Evolutionary conservation across 2,888 invertebrate species (phyloP), one percentile per base, ranked within the genome.

Genomic region (Lithophane ornitopus): DNA sequence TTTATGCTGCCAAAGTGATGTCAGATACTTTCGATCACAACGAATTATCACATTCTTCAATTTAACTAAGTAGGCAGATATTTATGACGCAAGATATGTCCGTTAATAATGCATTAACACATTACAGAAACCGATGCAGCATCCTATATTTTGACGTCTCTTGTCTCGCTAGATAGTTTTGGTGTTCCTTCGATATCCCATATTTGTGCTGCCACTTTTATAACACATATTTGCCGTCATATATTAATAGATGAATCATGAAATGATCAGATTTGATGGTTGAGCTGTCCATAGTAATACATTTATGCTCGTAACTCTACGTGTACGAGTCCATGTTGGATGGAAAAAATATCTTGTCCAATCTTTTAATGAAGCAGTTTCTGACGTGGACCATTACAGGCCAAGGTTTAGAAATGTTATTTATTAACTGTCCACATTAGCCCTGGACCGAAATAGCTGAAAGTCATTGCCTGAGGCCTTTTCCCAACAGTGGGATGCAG

Each of bases 291-390:
- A 22, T 22, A 54, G n/a, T 54, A n/a, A 54, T 54, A 6, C n/a
- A 54, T 26, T 54, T 54, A 54, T 54, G 12, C 12, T 54, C 0
- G 54, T n/a, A n/a, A 54, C 54, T 54, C 6, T 54, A 54, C 46
- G 19, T 41, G 16, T 46, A 28, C 26, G 28, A 22, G 34, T 28
- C 6, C 26, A 70, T 52, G 4, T 22, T 34, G 19, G 72, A 19
- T 58, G 67, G 46, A 46, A 73, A 58, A 46, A 46, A 58, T 46
- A 26, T 56, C 26, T 46, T 34, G 6, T 46, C 16, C 19, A 46
- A 39, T 26, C 0, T 59, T 58, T 69, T 68, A 19, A 59, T 69
- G 26, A 34, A 78, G 22, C 22, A 6, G 9, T 44, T 52, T 78
- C n/a, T 44, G n/a, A 61, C 52, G 41, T 49, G 19, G 19, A 56